These are phyloP conservation scores for Drosophila bocki DNA, from an alignment of 1,140 invertebrate genomes.

Conservation along the genomic window DNA sequence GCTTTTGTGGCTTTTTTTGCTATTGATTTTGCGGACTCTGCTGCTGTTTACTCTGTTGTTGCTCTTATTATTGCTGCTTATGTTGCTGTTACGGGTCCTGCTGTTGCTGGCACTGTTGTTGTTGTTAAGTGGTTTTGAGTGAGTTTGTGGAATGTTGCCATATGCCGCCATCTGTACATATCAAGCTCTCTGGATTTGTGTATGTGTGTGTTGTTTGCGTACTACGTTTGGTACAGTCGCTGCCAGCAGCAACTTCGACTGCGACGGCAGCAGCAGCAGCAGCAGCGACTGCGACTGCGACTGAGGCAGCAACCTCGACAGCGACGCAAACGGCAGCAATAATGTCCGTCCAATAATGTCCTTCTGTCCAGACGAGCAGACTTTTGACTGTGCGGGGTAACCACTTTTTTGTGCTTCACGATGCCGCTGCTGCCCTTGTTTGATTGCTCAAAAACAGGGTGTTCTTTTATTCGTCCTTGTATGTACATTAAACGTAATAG, in stretches of 20 bases:
- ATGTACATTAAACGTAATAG: no score
- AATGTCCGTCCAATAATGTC: constrained; percentile 63
- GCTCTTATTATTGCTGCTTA: neutral
- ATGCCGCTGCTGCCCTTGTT: constrained; percentile 62
- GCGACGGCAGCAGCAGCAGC: constrained; percentile 17
- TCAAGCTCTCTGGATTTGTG: constrained; percentile 26
- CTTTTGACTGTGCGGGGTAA: constrained; percentile 80
- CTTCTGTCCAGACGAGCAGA: constrained; percentile 74
- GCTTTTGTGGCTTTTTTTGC: constrained; percentile 5
- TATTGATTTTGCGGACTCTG: constrained; percentile 11
- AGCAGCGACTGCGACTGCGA: constrained; percentile 43
- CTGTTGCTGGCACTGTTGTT: constrained; percentile 13
- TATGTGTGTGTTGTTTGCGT: constrained; percentile 63
- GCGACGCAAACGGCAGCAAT: constrained; percentile 57
- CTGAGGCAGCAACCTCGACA: constrained; percentile 12
- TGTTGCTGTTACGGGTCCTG: constrained; percentile 8
- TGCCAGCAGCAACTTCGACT: constrained; percentile 56
- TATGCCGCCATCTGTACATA: constrained; percentile 70
- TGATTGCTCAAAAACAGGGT: constrained; percentile 75
- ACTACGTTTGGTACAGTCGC: constrained; percentile 74
- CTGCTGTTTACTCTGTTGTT: constrained; percentile 11
- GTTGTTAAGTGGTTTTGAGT: constrained; percentile 58
- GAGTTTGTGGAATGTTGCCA: constrained; percentile 75
- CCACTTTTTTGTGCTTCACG: constrained; percentile 78
- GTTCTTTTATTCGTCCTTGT: constrained; percentile 13